Base-by-base conservation (phyloP, 2,888 invertebrate species). In the Microdon myrmicae region DNA sequence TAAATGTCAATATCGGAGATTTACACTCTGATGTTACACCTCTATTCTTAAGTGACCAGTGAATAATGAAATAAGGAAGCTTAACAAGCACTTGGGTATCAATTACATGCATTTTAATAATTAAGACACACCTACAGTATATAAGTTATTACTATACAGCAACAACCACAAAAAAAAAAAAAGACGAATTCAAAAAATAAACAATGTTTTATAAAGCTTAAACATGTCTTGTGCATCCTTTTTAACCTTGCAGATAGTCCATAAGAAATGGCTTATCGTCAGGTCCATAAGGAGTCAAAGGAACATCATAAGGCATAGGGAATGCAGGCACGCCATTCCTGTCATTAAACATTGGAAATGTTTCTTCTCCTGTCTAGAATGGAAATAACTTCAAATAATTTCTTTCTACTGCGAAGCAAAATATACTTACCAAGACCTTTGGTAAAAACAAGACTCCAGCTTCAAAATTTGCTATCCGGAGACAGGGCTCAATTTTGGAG, bases 371-470 rank as follows among this genome's bases (percentile, higher is more conserved):
- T 32, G 83, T 85, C 89, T 89, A 77, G 5, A 76, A 59, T 28
- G 67, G 55, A 60, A 58, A 26, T 55, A 10, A 5, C 9, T 12
- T n/a, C n/a, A n/a, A 17, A 19, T n/a, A 32, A 38, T 29, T 35
- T 32, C 20, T 17, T 14, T 12, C 16, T 34, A 14, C 19, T 20
- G 17, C 26, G 22, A 4, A 23, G 1, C 4, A 4, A 0, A 4
- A 4, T 3, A 8, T 1, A 82, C 89, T 85, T 76, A 93, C 92
- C 77, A 95, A 84, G 76, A 89, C 87, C 72, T 84, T 84, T 0
- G 97, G 96, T 29, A 96, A 71, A 71, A 96, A 90, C 32, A 97
- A 75, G 0, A 98, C 92, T 0, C 97, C 97, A 0, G 88, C 89
- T 79, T 98, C 97, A 74, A 92, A 96, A 29, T 93, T 95, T 76